Base-by-base conservation (phyloP, 2,797 vertebrate species). In the Eupleurogrammus muticus region DNA sequence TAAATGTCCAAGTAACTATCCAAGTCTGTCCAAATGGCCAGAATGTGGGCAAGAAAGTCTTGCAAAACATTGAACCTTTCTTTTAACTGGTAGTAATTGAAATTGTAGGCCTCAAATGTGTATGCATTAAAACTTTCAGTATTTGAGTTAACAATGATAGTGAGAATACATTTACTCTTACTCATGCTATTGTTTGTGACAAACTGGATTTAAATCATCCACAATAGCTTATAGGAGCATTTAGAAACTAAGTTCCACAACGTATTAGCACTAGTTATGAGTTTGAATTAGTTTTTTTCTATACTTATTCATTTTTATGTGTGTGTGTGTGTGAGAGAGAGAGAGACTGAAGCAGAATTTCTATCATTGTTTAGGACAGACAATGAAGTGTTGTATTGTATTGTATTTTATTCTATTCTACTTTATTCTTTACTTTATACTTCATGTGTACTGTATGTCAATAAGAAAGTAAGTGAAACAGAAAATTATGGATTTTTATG, bases 131-230 rank as follows among this genome's bases (percentile, higher is more conserved):
- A 66, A 21, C 7, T 49, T 55, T 67, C 19, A 47, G 19, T 44
- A 20, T 28, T 44, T 64, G 6, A 52, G 2, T 36, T 38, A 32
- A 21, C 23, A 17, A 21, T 46, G 38, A 14, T 35, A 24, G 17
- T 48, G 53, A 57, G 17, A 58, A 42, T 40, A 38, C 20, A 57
- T 24, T 42, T 24, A 21, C 7, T 51, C 9, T 42, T 57, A 20
- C 17, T 28, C 42, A 7, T 46, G 23, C 64, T 79, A 72, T 82
- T 76, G 70, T 74, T 82, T 78, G 76, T 66, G 52, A 71, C 59
- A 73, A 75, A 79, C 16, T 44, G 40, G 16, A n/a, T 44, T 44
- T 44, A 44, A 44, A 44, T 44, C 60, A 70, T 59, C 80, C 74
- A 44, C 60, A 38, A 14, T 74, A 65, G 35, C 44, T 75, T 55